Evolutionary conservation across 2,888 invertebrate genomes (phyloP).

Genomic region (Isoperla grammatica): DNA sequence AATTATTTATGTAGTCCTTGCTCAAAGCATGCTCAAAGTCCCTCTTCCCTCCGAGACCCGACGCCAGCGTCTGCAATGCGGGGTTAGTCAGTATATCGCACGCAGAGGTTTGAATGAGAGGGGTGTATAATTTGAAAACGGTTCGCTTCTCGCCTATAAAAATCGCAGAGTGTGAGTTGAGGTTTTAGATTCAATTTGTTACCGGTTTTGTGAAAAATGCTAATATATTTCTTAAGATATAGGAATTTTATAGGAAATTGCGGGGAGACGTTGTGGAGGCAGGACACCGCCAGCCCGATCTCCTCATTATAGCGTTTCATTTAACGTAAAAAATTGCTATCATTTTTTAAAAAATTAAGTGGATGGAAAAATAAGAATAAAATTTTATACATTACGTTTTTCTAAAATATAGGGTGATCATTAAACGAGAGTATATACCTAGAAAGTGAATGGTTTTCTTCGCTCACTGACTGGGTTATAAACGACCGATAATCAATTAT

Average conservation of each 20-base stretch:
- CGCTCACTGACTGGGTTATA: too few relatives aligned
- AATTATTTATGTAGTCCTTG: too few relatives aligned
- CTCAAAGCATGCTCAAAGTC: too few relatives aligned
- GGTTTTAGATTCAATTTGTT: conserved; percentile 27
- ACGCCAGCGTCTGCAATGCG: too few relatives aligned
- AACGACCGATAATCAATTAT: too few relatives aligned
- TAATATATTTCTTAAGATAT: conserved; percentile 22
- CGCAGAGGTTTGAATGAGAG: conserved; percentile 19
- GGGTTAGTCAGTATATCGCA: background rate
- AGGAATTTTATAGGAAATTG: conserved; percentile 24
- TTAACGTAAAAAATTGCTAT: conserved; percentile 32
- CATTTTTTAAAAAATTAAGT: conserved; percentile 33
- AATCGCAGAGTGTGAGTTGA: conserved; percentile 25
- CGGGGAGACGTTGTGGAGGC: conserved; percentile 1
- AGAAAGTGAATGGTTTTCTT: too few relatives aligned
- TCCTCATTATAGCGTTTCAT: conserved; percentile 33
- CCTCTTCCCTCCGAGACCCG: too few relatives aligned
- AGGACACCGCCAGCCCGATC: conserved; percentile 17
- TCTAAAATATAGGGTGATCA: conserved; percentile 7
- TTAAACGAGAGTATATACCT: too few relatives aligned
- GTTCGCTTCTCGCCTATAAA: conserved; percentile 23
- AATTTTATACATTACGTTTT: conserved; percentile 8
- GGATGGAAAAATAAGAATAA: conserved; percentile 25
- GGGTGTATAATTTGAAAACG: conserved; percentile 21
- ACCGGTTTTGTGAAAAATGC: conserved; percentile 20